Evolutionary conservation across 2,888 invertebrate genomes (phyloP), one percentile per base, ranked within the genome.

Genomic region (Plagodis pulveraria): DNA sequence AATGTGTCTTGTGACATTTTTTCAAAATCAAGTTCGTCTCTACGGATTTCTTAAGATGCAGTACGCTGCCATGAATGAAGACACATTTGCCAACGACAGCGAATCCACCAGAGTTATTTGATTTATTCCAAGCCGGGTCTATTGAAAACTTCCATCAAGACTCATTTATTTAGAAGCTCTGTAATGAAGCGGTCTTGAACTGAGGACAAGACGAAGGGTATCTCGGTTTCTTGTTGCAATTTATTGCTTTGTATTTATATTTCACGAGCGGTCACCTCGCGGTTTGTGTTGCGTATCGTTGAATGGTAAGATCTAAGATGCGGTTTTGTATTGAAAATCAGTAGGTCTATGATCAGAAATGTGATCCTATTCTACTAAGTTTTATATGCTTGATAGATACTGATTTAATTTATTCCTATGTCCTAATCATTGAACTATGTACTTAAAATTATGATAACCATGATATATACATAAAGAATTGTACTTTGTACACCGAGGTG

Each of bases 71-170:
- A 89, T 91, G 91, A 91, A 91, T 91, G 90, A 88, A 91, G 90
- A 88, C 87, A 86, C 91, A 89, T 89, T 91, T 89, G 89, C 90
- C 87, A 89, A 81, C 86, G 86, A 89, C 88, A 84, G 85, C 78
- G 80, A 78, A 86, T 81, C 81, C 83, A 78, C 77, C 71, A 70
- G 80, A 84, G 83, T 85, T 89, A 89, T 91, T 89, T 89, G 89
- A 89, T 90, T 89, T 89, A 89, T 89, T 85, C 83, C 76, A 67
- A 83, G 83, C 77, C 67, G 70, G 73, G 80, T 75, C 86, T 82
- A 88, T 87, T 89, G 88, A 86, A 87, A 84, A 84, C 81, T 83
- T 78, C 77, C 80, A 85, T 85, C 80, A 78, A 71, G 70, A 74
- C 71, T 73, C 77, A 81, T 78, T 86, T 84, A 84, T 84, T 83